Conservation (phyloP, 2,113 vertebrate species). For the Silurus asotus region DNA sequence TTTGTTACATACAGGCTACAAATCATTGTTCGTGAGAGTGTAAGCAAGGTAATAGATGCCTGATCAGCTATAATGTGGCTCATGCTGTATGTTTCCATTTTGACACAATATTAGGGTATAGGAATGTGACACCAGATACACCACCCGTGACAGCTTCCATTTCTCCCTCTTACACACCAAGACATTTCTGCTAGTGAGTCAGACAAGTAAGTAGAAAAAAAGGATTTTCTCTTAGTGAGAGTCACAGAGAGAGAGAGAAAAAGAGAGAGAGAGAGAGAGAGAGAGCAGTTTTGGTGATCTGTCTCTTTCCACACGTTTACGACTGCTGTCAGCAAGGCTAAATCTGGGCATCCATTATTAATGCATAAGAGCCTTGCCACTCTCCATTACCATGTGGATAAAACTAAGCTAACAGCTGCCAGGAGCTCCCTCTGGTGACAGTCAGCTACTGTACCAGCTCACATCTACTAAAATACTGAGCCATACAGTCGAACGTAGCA, state of each 20-base stretch:
- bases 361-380: constrained; percentile 68
- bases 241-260: constrained; percentile 28
- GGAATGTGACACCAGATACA: neutral
- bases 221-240: constrained; percentile 30
- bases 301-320: constrained; percentile 35
- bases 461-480: neutral
- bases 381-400: constrained; percentile 65
- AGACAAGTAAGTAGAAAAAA: constrained; percentile 36
- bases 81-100: neutral
- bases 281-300: constrained; percentile 47
- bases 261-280: constrained; percentile 28
- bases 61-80: neutral
- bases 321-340: constrained; percentile 65
- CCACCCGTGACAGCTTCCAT: constrained; percentile 24
- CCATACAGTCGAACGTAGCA: neutral
- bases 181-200: constrained; percentile 31
- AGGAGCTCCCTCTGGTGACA: constrained; percentile 43
- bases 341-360: constrained; percentile 80
- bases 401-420: constrained; percentile 63
- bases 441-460: constrained; percentile 19
- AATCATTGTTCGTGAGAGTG: neutral
- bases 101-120: neutral
- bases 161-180: neutral
- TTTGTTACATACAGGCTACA: neutral
- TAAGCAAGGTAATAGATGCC: neutral